Conservation (phyloP, 2,888 invertebrate genomes). For the Taphrorychus bicolor region DNA sequence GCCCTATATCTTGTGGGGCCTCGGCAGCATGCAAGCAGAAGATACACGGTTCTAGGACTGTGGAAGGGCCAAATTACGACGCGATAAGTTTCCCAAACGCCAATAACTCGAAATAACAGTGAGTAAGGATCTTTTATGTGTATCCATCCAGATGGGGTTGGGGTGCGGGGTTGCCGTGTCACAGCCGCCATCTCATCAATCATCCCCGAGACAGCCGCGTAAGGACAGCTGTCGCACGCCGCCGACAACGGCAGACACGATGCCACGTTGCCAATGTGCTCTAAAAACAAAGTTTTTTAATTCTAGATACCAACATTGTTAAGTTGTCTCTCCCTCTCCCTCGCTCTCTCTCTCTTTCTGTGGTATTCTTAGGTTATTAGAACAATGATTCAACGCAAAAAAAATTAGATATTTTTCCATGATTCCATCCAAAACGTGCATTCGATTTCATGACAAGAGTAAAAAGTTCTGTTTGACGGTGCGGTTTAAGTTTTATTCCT, state of each 20-base stretch:
- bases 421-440: too few relatives aligned
- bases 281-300: too few relatives aligned
- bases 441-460: too few relatives aligned
- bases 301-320: too few relatives aligned
- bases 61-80: background rate
- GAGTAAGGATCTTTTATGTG: constrained; percentile 39
- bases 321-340: too few relatives aligned
- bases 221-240: constrained; percentile 43
- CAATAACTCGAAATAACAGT: constrained; percentile 38
- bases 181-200: constrained; percentile 43
- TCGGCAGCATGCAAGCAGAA: background rate
- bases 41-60: too few relatives aligned
- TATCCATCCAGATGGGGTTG: constrained; percentile 39
- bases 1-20: background rate
- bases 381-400: too few relatives aligned
- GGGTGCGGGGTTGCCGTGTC: constrained; percentile 39
- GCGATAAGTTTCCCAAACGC: constrained; percentile 43
- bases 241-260: constrained; percentile 22
- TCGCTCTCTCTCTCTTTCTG: too few relatives aligned
- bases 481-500: too few relatives aligned
- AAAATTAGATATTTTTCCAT: too few relatives aligned
- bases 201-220: constrained; percentile 39
- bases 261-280: constrained; percentile 19
- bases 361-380: too few relatives aligned
- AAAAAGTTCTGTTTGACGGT: too few relatives aligned